Evolutionary conservation across 1,140 invertebrate species (phyloP).

Genomic region (Eufriesea mexicana): DNA sequence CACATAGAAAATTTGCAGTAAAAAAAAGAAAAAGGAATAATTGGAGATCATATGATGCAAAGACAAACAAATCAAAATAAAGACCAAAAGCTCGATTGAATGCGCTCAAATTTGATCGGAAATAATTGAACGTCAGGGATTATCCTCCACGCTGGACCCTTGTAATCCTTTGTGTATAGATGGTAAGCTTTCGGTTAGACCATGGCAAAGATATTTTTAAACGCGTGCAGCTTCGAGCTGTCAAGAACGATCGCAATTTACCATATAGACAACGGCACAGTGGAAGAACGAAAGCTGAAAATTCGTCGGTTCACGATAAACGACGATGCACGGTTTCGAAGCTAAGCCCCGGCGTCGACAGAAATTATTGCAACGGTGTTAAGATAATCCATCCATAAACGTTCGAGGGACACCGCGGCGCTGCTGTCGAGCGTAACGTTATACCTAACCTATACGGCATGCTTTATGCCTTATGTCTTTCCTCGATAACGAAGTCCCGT

Average conservation of each 20-base stretch:
- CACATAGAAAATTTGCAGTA: too few relatives aligned
- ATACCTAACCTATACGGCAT: constrained; percentile 6
- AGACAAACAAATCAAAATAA: not conserved
- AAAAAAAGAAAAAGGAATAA: too few relatives aligned
- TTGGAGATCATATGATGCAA: not conserved
- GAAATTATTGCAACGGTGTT: constrained; percentile 49
- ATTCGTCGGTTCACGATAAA: constrained; percentile 54
- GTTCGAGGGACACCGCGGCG: constrained; percentile 34
- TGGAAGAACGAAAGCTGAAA: constrained; percentile 1
- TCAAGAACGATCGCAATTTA: not conserved
- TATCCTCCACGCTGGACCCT: not conserved
- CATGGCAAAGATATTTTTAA: constrained; percentile 21
- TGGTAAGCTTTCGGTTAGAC: not conserved
- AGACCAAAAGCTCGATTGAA: not conserved
- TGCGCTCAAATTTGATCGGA: not conserved
- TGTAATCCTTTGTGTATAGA: not conserved
- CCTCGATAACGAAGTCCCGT: constrained; percentile 1
- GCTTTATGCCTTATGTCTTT: constrained; percentile 56
- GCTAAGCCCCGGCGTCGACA: constrained; percentile 22
- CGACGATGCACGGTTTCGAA: constrained; percentile 21
- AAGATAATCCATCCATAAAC: constrained; percentile 55
- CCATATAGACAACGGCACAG: not conserved
- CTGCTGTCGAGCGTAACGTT: not conserved
- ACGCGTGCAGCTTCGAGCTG: not conserved
- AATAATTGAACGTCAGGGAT: constrained; percentile 9